Evolutionary conservation across 2,888 invertebrate species (phyloP).

Genomic region (Dorcus hopei): DNA sequence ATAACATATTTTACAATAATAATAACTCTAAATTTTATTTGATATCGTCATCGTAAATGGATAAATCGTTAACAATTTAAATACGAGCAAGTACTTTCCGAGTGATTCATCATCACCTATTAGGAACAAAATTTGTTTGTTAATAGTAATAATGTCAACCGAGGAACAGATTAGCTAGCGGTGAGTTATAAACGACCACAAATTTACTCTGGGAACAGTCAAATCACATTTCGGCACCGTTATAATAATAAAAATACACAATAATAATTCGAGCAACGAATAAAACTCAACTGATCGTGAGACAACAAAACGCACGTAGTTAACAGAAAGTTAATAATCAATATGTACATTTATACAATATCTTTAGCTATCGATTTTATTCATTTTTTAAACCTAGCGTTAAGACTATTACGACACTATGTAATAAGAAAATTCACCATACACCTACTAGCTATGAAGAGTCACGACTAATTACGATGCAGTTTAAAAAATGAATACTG

Average conservation of each 20-base stretch:
- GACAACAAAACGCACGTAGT: slow-evolving; percentile 6
- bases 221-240: slow-evolving; percentile 11
- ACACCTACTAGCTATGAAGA: background rate
- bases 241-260: too few species aligned
- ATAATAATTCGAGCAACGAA: slow-evolving; percentile 4
- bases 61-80: slow-evolving; percentile 16
- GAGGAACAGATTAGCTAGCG: too few species aligned
- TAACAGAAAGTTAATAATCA: too few species aligned
- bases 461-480: background rate
- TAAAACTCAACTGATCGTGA: slow-evolving; percentile 11
- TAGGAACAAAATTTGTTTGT: slow-evolving; percentile 17
- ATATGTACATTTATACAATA: slow-evolving; percentile 16
- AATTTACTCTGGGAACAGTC: background rate
- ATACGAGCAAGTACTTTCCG: slow-evolving; percentile 8
- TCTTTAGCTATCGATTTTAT: slow-evolving; percentile 2
- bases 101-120: slow-evolving; percentile 10
- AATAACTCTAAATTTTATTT: slow-evolving; percentile 7
- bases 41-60: slow-evolving; percentile 15
- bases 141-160: background rate
- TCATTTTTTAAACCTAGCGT: slow-evolving; percentile 8
- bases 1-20: slow-evolving; percentile 42
- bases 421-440: background rate
- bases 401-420: background rate
- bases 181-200: background rate
- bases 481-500: slow-evolving; percentile 13